Base-by-base conservation (phyloP, 2,113 vertebrate species). In the Antidorcas marsupialis region DNA sequence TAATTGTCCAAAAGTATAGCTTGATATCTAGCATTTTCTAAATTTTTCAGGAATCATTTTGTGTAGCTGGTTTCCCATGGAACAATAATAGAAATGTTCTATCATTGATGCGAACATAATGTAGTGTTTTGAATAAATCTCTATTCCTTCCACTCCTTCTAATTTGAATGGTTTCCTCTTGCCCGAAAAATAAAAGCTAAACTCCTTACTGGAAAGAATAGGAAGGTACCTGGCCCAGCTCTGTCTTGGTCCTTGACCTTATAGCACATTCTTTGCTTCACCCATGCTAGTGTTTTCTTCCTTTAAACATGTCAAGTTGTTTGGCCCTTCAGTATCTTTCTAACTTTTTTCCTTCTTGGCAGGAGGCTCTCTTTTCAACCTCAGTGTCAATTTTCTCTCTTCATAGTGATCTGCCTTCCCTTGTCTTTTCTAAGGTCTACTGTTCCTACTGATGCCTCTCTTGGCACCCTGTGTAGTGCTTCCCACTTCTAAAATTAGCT, bases 71-170 rank as follows among this genome's bases (percentile, higher is more conserved):
- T 55, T 95, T 89, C 84, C 11, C 30, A 25, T 79, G 43, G 23
- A 74, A 88, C 3, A 0, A 30, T 81, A 16, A 8, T 93, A 53
- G 28, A 36, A 67, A 43, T 19, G 2, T 36, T 76, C 16, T 82
- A 16, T 45, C 25, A 83, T 36, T 53, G 3, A 45, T 59, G n/a
- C 7, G 55, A 19, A 82, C 15, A 15, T 1, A 74, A 1, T 39
- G 43, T 4, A 36, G 12, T n/a, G 4, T 47, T 89, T 87, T 50
- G 12, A 23, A n/a, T 91, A 53, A 86, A 89, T 67, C 15, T 55
- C 19, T 4, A 53, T 39, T 71, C 43, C 30, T 5, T 21, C 1
- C 0, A 19, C 6, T 3, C 1, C 2, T 92, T 3, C 4, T 76
- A 83, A 17, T n/a, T 52, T 47, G 13, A 43, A 84, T 83, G 15